phyloP scores from a whole-genome alignment of 2,113 vertebrate species.

The Perca schrenkii region DNA sequence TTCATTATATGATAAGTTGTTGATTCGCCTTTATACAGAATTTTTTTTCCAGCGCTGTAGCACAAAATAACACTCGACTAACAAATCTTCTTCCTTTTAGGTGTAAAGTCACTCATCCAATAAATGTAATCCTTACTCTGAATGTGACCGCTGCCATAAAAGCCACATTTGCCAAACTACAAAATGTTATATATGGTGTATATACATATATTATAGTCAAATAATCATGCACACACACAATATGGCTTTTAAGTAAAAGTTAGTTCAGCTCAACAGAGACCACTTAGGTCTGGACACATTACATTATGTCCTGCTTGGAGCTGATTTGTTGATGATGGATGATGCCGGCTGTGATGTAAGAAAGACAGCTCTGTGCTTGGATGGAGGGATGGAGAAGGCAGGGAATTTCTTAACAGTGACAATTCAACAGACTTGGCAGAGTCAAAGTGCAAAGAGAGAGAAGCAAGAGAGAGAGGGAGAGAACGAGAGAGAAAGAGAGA shows the following conservation, averaged over 20 bases:
- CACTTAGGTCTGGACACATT: background rate
- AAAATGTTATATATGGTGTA: background rate
- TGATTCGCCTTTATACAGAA: background rate
- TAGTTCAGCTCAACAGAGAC: background rate
- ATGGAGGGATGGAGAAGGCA: background rate
- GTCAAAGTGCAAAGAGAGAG: conserved; percentile 2
- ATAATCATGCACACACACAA: background rate
- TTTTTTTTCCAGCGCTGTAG: background rate
- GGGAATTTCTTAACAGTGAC: background rate
- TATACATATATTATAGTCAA: background rate
- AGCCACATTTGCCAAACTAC: background rate
- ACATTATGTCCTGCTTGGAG: background rate
- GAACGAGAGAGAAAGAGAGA: background rate
- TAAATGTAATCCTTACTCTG: background rate
- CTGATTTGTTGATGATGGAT: background rate
- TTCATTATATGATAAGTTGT: no score
- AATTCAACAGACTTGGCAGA: conserved; percentile 2
- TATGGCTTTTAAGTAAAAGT: background rate
- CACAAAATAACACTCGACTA: background rate
- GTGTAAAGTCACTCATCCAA: no score
- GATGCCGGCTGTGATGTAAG: background rate
- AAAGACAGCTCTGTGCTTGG: background rate
- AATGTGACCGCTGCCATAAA: background rate
- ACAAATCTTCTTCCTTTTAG: no score
- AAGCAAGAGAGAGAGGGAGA: background rate